A percentile compares a stretch with the other conserved stretches of the same genome.
These are phyloP conservation scores for Montipora capitata DNA, from an alignment of 92 coral and sea anemone genomes.

Conservation along the genomic window DNA sequence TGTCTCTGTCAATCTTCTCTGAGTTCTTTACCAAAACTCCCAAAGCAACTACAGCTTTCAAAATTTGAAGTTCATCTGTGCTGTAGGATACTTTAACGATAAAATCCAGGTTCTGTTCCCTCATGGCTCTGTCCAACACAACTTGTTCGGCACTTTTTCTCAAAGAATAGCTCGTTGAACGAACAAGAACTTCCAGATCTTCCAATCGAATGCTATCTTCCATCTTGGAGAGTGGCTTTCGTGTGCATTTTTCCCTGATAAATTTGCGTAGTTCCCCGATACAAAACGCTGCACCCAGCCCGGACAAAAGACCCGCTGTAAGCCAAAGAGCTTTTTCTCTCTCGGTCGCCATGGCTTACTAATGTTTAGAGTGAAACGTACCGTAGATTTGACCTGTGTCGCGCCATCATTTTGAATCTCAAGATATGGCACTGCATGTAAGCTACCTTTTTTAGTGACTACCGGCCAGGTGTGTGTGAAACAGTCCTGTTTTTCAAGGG, in stretches of 20 bases:
- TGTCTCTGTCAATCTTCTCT: conserved; percentile 67
- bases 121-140: conserved; percentile 86
- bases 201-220: conserved; percentile 82
- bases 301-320: conserved; percentile 84
- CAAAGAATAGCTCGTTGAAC: conserved; percentile 87
- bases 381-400: no score
- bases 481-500: no score
- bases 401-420: no score
- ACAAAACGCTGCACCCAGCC: conserved; percentile 87
- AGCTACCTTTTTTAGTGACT: background rate
- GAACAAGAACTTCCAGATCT: conserved; percentile 85
- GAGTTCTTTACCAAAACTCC: conserved; percentile 84
- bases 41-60: conserved; percentile 89
- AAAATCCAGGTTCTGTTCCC: conserved; percentile 77
- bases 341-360: conserved; percentile 70
- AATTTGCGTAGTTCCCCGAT: conserved; percentile 80
- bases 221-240: conserved; percentile 80
- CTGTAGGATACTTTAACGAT: conserved; percentile 80
- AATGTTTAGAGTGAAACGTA: background rate
- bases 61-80: conserved; percentile 78
- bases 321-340: conserved; percentile 79
- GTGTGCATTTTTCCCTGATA: conserved; percentile 86
- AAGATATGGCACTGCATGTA: background rate
- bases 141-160: conserved; percentile 90
- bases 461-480: background rate